These are phyloP conservation scores for Helicolenus hilgendorfi DNA, from an alignment of 2,797 vertebrate species.

Conservation along the genomic window DNA sequence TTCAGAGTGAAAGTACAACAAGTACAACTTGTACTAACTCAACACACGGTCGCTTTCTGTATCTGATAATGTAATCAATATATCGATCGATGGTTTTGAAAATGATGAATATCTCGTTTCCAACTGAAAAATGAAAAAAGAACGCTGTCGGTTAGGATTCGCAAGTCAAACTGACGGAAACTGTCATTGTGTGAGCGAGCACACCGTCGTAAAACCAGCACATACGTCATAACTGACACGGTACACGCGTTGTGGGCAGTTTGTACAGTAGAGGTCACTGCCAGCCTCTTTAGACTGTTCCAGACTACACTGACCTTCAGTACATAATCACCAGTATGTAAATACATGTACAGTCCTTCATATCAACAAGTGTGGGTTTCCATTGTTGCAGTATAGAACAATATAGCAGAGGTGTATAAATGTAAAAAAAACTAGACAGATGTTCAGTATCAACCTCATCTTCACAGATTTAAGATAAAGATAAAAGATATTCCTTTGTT, in stretches of 20 bases:
- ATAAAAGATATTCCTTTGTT: too few relatives aligned
- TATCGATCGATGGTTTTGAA: not conserved
- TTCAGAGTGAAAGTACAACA: constrained; percentile 39
- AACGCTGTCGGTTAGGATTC: constrained; percentile 61
- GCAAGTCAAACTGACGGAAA: constrained; percentile 86
- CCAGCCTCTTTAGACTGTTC: constrained; percentile 35
- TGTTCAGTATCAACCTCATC: not conserved
- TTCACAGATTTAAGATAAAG: too few relatives aligned
- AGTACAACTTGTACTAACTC: constrained; percentile 34
- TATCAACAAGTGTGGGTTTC: not conserved
- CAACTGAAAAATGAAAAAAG: constrained; percentile 22
- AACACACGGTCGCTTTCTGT: not conserved
- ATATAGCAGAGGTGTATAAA: not conserved
- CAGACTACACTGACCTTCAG: constrained; percentile 19
- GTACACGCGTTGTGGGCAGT: not conserved
- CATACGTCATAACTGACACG: constrained; percentile 66
- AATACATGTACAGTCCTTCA: not conserved
- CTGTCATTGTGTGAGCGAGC: constrained; percentile 83
- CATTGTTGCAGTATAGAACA: not conserved
- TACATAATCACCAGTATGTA: not conserved
- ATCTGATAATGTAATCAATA: not conserved
- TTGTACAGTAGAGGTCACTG: constrained; percentile 75
- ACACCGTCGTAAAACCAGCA: constrained; percentile 85
- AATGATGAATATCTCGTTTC: constrained; percentile 28
- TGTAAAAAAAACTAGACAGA: not conserved